Percentiles rank a stretch among this genome's conserved stretches.
Conservation (phyloP, 2,797 vertebrate species). For the Phylloscopus collybita region DNA sequence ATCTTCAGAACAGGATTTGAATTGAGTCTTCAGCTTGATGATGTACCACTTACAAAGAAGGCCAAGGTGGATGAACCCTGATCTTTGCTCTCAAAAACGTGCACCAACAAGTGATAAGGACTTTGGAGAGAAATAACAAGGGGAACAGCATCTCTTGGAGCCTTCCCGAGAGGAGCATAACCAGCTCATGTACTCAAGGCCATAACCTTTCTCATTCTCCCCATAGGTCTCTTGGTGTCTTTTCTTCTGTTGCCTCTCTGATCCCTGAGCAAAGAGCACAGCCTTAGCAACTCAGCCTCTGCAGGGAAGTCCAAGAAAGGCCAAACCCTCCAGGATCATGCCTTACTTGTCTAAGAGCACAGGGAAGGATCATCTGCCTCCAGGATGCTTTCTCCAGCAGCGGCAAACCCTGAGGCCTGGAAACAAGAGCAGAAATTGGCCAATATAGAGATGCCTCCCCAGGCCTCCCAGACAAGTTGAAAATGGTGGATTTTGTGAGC, state of each 20-base stretch:
- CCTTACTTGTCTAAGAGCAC: neutral
- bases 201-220: neutral
- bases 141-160: neutral
- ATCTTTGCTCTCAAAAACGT: constrained; percentile 36
- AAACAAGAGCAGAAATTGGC: neutral
- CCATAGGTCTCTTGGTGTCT: neutral
- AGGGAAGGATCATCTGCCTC: neutral
- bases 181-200: neutral
- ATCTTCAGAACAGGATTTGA: constrained; percentile 41
- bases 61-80: constrained; percentile 37
- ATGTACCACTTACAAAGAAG: constrained; percentile 45
- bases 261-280: neutral
- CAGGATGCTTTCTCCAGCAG: neutral
- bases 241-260: constrained; percentile 1
- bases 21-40: constrained; percentile 40
- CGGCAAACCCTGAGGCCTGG: neutral
- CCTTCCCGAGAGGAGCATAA: neutral
- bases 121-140: constrained; percentile 22
- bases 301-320: neutral
- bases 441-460: neutral
- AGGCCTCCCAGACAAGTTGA: neutral
- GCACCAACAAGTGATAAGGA: constrained; percentile 6
- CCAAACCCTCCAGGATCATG: neutral
- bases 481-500: neutral
- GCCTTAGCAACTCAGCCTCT: neutral